Evolutionary conservation across 23 tunicate genomes (phyloP).

Genomic region (Trididemnum clinides): DNA sequence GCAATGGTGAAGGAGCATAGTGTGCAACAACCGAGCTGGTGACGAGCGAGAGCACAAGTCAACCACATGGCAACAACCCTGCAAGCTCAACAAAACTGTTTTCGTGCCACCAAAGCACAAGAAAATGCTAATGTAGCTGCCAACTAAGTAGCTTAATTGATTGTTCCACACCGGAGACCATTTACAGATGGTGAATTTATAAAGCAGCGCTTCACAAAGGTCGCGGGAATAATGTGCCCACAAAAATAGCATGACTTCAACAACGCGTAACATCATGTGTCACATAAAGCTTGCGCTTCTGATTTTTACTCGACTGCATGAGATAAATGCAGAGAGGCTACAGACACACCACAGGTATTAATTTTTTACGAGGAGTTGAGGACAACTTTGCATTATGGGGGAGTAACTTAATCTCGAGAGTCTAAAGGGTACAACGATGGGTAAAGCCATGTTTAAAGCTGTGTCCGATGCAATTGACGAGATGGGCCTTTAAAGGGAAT

Average conservation of each 20-base stretch:
- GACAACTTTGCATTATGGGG: neutral
- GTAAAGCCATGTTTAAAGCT: constrained; percentile 19
- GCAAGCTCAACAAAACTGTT: no score
- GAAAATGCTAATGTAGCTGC: neutral
- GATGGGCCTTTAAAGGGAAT: constrained; percentile 6
- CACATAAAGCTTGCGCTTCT: neutral
- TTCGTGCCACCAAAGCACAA: no score
- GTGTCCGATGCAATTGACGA: constrained; percentile 6
- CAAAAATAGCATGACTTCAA: neutral
- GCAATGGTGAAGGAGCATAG: no score
- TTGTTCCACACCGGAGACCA: neutral
- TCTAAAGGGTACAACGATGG: constrained; percentile 14
- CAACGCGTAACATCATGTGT: neutral
- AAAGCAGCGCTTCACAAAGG: neutral
- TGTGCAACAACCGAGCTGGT: no score
- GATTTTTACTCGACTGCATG: no score
- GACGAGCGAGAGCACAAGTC: no score
- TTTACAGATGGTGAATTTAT: neutral
- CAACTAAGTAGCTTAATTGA: neutral
- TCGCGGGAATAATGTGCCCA: neutral
- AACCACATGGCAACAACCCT: no score
- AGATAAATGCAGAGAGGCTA: neutral
- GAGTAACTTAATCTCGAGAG: neutral
- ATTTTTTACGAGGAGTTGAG: neutral
- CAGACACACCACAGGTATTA: neutral